Evolutionary conservation across 2,797 vertebrate species (phyloP), one percentile per base, ranked within the genome.

Genomic region (Dermochelys coriacea): DNA sequence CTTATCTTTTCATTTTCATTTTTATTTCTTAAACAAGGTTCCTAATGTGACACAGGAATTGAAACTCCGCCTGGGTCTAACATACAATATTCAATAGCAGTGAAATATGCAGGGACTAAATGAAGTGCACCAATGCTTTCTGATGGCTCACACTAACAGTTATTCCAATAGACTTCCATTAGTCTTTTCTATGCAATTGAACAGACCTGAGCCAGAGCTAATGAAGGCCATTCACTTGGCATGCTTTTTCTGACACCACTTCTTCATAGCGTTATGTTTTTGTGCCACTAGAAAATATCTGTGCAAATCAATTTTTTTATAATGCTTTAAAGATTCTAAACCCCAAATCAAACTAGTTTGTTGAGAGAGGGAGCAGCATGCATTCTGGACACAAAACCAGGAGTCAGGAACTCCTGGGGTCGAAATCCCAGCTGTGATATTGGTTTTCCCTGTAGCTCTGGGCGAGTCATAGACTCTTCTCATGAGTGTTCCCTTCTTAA

Each of bases 91-190:
- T 95, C 80, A 98, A 95, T 88, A 90, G 80, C 4, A 52, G 71
- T 96, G 37, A 97, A 97, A 96, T 96, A 93, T 96, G 95, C 82
- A 95, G 93, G 49, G 83, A 85, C 92, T 45, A 95, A 93, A 86
- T 84, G 5, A 4, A 89, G 50, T 88, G 84, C 96, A 92, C 94
- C 95, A 82, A 84, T n/a, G 49, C 80, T 86, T 80, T 89, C 80
- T 12, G 8, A 25, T 12, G 23, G 37, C n/a, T 55, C 54, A 79
- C 86, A 80, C 92, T 37, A 47, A 75, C 54, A 59, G 50, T 25
- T 6, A 12, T 47, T 77, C 2, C 82, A 37, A 2, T 15, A 29
- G 49, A n/a, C 27, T 61, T 83, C 85, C 52, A 5, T 55, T 45
- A 37, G 64, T 50, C 29, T 23, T 89, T 57, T 51, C 82, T 47